A percentile compares a stretch with the other conserved stretches of the same genome.
Evolutionary conservation across 1,140 invertebrate species (phyloP).

Genomic region (Musca domestica): DNA sequence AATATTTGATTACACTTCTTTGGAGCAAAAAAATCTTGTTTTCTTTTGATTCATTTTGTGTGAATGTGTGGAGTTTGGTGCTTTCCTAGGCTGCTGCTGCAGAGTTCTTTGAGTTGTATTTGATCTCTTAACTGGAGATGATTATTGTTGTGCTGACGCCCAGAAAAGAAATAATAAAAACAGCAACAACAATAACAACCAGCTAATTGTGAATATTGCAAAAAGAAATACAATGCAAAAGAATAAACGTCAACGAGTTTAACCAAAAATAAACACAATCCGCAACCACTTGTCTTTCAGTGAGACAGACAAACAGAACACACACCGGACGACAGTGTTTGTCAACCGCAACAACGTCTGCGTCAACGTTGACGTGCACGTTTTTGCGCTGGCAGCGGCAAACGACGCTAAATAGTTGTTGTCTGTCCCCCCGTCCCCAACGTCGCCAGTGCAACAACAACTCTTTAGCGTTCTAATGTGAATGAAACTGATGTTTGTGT

Average conservation of each 20-base stretch:
- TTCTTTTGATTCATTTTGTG: neutral
- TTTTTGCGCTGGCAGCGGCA: no score
- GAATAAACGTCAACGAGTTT: no score
- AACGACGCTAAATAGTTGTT: no score
- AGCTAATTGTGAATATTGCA: conserved; percentile 1
- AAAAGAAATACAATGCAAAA: neutral
- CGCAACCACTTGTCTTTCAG: conserved; percentile 12
- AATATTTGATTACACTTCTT: neutral
- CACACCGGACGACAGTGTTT: neutral
- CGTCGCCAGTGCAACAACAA: no score
- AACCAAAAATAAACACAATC: conserved; percentile 10
- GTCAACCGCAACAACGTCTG: neutral
- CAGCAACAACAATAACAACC: neutral
- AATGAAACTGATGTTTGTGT: no score
- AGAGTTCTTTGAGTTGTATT: no score
- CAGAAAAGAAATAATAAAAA: neutral
- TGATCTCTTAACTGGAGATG: no score
- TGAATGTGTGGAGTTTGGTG: neutral
- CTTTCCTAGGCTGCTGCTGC: no score
- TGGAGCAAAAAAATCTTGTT: neutral
- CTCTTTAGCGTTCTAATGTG: no score
- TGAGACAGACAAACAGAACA: neutral
- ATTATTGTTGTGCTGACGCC: neutral
- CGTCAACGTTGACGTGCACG: neutral
- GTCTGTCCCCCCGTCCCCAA: no score